These are phyloP conservation scores for Chelonus formosanus DNA, from an alignment of 2,888 invertebrate genomes.

Conservation along the genomic window DNA sequence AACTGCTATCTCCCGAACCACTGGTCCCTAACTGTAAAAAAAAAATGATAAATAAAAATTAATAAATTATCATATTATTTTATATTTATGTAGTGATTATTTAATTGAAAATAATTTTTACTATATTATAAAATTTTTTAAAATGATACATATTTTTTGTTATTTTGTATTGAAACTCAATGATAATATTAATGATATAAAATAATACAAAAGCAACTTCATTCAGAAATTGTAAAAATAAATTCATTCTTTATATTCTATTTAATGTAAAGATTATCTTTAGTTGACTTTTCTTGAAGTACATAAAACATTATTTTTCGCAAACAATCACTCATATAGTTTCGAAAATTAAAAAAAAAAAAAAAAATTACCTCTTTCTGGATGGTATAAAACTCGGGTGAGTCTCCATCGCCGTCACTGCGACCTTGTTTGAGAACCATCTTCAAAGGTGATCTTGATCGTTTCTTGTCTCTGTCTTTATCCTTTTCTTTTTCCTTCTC, in stretches of 20 bases:
- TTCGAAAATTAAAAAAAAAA: constrained; percentile 13
- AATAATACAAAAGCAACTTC: too few species aligned
- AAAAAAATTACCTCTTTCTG: constrained; percentile 71
- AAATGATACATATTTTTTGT: too few species aligned
- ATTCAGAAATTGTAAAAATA: too few species aligned
- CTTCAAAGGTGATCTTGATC: constrained; percentile 75
- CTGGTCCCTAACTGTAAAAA: constrained; percentile 60
- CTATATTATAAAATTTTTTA: too few species aligned
- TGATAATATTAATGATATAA: too few species aligned
- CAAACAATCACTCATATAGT: not conserved
- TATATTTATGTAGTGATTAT: too few species aligned
- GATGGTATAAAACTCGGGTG: constrained; percentile 74
- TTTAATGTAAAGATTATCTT: not conserved
- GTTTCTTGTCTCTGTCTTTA: constrained; percentile 69
- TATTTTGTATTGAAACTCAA: too few species aligned
- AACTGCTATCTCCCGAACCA: constrained; percentile 64
- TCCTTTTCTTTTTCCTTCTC: constrained; percentile 68
- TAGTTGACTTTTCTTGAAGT: not conserved
- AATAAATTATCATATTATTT: not conserved
- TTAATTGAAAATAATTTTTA: too few species aligned
- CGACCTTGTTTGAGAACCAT: constrained; percentile 78
- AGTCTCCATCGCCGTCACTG: constrained; percentile 66
- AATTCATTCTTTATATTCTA: not conserved
- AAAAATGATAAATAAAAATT: constrained; percentile 26
- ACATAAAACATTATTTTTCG: not conserved